These are phyloP conservation scores for Bombyx mori DNA, from an alignment of 1,140 invertebrate species.

Conservation along the genomic window ASM3026992v2 NC_085124.1:7966501-7967000, in stretches of 20 bases:
- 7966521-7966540: constrained; percentile 22
- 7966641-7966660: constrained; percentile 32
- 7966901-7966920: constrained; percentile 55
- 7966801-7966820: constrained; percentile 51
- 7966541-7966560: constrained; percentile 52
- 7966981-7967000: too few species aligned
- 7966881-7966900: constrained; percentile 45
- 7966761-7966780: constrained; percentile 37
- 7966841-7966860: constrained; percentile 63
- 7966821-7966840: constrained; percentile 53
- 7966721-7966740: constrained; percentile 34
- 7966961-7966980: too few species aligned
- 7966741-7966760: constrained; percentile 45
- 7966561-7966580: constrained; percentile 50
- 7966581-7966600: constrained; percentile 42
- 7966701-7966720: constrained; percentile 38
- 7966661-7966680: constrained; percentile 30
- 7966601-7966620: constrained; percentile 30
- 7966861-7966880: constrained; percentile 54
- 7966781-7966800: constrained; percentile 34
- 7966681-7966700: constrained; percentile 29
- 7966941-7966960: not conserved
- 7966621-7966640: constrained; percentile 27
- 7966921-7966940: constrained; percentile 27
- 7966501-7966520: constrained; percentile 28